phyloP scores from a whole-genome alignment of 64 coral and sea anemone genomes.

The Acropora yongei region DNA sequence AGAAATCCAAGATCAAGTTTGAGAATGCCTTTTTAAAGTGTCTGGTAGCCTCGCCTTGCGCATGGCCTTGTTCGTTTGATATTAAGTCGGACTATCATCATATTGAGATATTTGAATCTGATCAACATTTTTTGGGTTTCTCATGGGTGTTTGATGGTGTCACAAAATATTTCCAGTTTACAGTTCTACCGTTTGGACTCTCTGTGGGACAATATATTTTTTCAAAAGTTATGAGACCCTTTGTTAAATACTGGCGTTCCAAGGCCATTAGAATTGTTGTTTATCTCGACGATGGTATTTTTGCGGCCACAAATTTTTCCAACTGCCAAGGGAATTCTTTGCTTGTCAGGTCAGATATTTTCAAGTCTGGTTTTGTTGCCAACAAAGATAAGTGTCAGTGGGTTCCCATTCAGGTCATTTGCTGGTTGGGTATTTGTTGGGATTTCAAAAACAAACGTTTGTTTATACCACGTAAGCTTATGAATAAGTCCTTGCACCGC shows the following conservation, averaged over 20 bases:
- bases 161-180: conserved; percentile 34
- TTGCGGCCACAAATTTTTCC: neutral
- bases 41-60: conserved; percentile 2
- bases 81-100: conserved; percentile 6
- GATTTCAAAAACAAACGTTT: conserved; percentile 5
- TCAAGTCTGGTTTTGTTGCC: conserved; percentile 55
- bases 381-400: conserved; percentile 34
- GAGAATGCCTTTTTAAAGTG: conserved; percentile 18
- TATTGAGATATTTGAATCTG: no score
- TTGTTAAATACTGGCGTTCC: conserved; percentile 52
- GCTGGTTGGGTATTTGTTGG: no score
- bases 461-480: conserved; percentile 18
- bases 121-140: no score
- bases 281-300: conserved; percentile 46
- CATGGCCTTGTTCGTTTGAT: conserved; percentile 34
- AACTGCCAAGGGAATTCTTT: conserved; percentile 18
- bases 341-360: conserved; percentile 30
- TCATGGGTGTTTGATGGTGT: neutral
- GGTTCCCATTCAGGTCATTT: conserved; percentile 4
- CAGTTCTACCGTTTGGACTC: conserved; percentile 43
- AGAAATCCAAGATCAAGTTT: conserved; percentile 10
- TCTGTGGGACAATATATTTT: conserved; percentile 43
- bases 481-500: conserved; percentile 21
- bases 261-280: conserved; percentile 27
- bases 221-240: conserved; percentile 51